Evolutionary conservation across 2,888 invertebrate species (phyloP).

Genomic region (Geophilus truncorum): DNA sequence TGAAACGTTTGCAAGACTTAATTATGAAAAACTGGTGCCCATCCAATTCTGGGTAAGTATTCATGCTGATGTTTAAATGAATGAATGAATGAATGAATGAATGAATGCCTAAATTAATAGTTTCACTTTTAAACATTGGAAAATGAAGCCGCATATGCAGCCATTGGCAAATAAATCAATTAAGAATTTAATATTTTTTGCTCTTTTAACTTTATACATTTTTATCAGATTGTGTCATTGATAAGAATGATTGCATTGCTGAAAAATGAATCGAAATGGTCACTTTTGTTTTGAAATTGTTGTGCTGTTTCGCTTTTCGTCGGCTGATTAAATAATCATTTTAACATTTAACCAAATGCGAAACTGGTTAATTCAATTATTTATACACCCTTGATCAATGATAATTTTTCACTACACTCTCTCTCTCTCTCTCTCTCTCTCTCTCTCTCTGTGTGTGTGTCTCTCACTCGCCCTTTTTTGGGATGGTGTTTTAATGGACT

Average conservation of each 20-base stretch:
- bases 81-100: too few relatives aligned
- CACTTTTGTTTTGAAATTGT: background rate
- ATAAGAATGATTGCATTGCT: background rate
- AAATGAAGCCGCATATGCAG: too few relatives aligned
- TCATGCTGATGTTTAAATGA: background rate
- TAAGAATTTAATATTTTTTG: background rate
- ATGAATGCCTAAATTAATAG: too few relatives aligned
- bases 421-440: too few relatives aligned
- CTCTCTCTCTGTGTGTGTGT: too few relatives aligned
- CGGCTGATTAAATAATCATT: background rate
- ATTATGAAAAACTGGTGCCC: slow-evolving; percentile 16
- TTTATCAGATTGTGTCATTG: slow-evolving; percentile 12
- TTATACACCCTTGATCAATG: background rate
- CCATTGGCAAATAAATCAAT: background rate
- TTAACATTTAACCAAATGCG: background rate
- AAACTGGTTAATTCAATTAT: background rate
- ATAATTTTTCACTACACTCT: too few relatives aligned
- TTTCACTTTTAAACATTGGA: too few relatives aligned
- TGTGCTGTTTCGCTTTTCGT: too few relatives aligned
- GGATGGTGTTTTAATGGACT: background rate
- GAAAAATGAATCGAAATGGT: background rate
- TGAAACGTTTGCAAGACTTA: background rate
- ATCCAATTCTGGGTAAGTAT: background rate
- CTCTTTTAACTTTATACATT: too few relatives aligned
- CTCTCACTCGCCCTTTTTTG: background rate